Conservation (phyloP, 2,888 invertebrate genomes). For the Lithodes maja region DNA sequence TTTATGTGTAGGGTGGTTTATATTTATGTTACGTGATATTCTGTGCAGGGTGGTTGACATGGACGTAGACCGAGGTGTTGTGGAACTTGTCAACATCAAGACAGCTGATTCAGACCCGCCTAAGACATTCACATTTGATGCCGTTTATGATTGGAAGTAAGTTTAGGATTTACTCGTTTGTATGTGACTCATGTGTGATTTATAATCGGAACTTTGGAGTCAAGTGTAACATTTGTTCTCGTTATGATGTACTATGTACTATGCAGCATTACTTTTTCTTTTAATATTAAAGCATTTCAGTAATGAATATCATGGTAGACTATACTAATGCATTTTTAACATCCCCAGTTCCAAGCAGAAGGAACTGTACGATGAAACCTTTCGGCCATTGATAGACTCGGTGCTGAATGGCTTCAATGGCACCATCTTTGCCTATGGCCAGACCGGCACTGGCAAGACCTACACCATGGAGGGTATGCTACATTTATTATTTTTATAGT, state of each 20-base stretch:
- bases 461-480: conserved; percentile 81
- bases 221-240: background rate
- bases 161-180: conserved; percentile 71
- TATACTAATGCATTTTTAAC: background rate
- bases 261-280: background rate
- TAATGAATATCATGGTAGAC: background rate
- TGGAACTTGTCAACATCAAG: conserved; percentile 92
- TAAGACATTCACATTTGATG: conserved; percentile 97
- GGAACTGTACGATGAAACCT: conserved; percentile 96
- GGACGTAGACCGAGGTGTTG: conserved; percentile 88
- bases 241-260: background rate
- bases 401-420: conserved; percentile 99
- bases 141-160: conserved; percentile 92
- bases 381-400: conserved; percentile 94
- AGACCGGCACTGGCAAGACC: conserved; percentile 95
- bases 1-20: too few species aligned
- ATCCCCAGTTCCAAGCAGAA: conserved; percentile 86
- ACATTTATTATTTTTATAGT: too few species aligned
- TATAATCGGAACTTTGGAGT: too few species aligned
- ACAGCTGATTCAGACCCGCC: conserved; percentile 82
- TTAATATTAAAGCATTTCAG: background rate
- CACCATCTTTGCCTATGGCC: conserved; percentile 99
- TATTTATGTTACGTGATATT: too few species aligned
- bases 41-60: conserved; percentile 84
- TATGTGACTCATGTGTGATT: too few species aligned